Conservation (phyloP, 1,140 invertebrate species). For the Brachionus asplanchnoidis region DNA sequence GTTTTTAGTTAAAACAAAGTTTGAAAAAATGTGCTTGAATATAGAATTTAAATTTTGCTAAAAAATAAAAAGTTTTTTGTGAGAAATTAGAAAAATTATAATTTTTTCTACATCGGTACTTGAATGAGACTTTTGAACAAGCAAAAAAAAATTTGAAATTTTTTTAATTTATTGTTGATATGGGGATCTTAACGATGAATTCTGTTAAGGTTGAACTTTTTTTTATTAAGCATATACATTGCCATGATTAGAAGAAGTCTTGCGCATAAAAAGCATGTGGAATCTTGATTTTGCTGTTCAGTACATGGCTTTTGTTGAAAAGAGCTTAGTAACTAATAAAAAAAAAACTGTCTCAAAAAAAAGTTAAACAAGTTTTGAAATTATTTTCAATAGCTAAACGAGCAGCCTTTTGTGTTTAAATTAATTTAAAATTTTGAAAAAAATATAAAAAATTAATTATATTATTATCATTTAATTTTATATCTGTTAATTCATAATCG, state of each 20-base stretch:
- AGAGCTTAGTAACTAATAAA: neutral
- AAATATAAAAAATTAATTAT: neutral
- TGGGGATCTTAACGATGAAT: neutral
- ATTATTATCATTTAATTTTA: too few relatives aligned
- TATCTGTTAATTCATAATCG: too few relatives aligned
- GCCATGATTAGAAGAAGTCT: neutral
- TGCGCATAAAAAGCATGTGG: neutral
- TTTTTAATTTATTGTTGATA: constrained; percentile 12
- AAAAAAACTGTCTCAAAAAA: neutral
- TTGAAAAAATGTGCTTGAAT: constrained; percentile 15
- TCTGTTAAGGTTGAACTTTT: neutral
- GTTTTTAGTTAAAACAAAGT: neutral
- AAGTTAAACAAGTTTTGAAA: constrained; percentile 3
- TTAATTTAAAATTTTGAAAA: neutral
- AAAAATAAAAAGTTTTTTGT: neutral
- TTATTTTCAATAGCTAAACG: neutral
- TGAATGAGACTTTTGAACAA: neutral
- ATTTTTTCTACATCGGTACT: neutral
- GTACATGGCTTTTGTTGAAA: too few relatives aligned
- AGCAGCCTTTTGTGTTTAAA: neutral
- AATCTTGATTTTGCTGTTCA: too few relatives aligned
- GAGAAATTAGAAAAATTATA: neutral
- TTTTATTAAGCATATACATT: neutral
- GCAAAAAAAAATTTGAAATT: neutral
- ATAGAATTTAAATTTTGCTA: constrained; percentile 10